Evolutionary conservation across 2,888 invertebrate species (phyloP), one percentile per base, ranked within the genome.

Genomic region (Drosophila flavopinicola): DNA sequence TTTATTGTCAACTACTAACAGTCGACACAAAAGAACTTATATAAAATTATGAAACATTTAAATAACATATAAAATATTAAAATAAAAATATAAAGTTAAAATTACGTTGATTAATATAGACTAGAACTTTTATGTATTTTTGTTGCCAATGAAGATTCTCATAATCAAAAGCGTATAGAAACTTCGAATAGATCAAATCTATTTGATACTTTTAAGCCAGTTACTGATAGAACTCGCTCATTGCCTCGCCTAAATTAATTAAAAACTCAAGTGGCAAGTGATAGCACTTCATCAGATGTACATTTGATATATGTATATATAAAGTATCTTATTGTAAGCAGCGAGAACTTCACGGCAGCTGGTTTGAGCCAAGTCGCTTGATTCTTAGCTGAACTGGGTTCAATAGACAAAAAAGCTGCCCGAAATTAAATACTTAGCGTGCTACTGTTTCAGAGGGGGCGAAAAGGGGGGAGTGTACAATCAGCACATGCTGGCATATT

Each of bases 281-380:
- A 58, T 51, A 61, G 47, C 51, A 39, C 45, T 57, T 47, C 33
- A 59, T 33, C 33, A 41, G 23, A 45, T 45, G 39, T 27, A 38
- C 33, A 59, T 33, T 30, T 38, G 23, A 45, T 45, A 44, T 27
- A 38, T 23, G 37, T n/a, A 33, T 15, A 37, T 25, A n/a, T 11
- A 29, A 29, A 30, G 24, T 58, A 33, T 39, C 69, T 58, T 60
- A 68, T 75, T 66, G 54, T 66, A 75, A 71, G 61, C 61, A 68
- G 61, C 39, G 53, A 42, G 57, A 72, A 57, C 72, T 59, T 61
- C 41, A 57, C 32, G 53, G 27, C 49, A 66, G 54, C 79, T 75
- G 82, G 60, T 65, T 75, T 68, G 7, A 49, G 64, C 57, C 47
- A 66, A 64, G 65, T 73, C 11, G 23, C 33, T 9, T 11, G 7